These are phyloP conservation scores for Antedon mediterranea DNA, from an alignment of 53 echinoderm and acorn worm genomes.

Conservation along the genomic window DNA sequence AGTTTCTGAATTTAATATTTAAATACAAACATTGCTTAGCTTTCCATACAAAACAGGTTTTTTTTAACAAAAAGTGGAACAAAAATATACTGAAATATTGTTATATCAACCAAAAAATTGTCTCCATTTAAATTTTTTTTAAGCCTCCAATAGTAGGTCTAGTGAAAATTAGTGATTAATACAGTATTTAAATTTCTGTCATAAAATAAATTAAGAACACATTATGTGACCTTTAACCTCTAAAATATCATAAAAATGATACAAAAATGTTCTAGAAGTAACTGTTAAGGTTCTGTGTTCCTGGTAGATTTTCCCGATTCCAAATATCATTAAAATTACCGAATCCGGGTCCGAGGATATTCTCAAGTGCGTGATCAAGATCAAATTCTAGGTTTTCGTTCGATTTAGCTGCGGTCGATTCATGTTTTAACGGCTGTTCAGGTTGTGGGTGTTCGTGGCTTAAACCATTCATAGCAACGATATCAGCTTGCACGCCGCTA, in stretches of 20 bases:
- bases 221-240: not conserved
- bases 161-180: too few relatives aligned
- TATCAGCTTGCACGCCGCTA: not conserved
- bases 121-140: too few relatives aligned
- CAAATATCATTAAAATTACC: conserved; percentile 8
- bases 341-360: not conserved
- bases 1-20: too few relatives aligned
- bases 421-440: not conserved
- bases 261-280: conserved; percentile 13
- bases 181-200: not conserved
- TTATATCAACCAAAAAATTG: too few relatives aligned
- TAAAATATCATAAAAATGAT: not conserved
- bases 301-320: conserved; percentile 23
- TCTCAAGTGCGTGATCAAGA: not conserved
- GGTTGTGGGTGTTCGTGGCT: not conserved
- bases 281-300: conserved; percentile 29
- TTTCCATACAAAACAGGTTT: too few relatives aligned
- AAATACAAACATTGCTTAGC: too few relatives aligned
- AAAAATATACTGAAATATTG: too few relatives aligned
- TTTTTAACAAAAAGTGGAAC: too few relatives aligned
- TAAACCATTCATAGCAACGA: not conserved
- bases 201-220: not conserved
- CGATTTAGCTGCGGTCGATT: not conserved
- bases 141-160: too few relatives aligned
- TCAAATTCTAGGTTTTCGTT: not conserved